Evolutionary conservation across 2,113 vertebrate genomes (phyloP).

Genomic region (Panthera uncia): DNA sequence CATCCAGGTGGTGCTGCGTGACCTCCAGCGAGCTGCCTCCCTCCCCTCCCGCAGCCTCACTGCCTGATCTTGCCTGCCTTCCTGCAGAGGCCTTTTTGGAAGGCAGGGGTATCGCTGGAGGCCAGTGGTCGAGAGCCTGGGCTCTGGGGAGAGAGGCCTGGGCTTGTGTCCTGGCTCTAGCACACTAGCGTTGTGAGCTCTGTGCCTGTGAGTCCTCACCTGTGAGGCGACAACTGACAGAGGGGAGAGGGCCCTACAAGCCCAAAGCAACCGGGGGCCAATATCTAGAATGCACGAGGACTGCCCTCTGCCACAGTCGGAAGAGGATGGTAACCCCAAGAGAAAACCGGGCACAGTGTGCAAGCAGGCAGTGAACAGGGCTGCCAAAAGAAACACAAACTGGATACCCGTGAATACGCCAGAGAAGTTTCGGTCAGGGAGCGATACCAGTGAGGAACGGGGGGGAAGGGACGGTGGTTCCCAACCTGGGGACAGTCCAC

Average conservation of each 20-base stretch:
- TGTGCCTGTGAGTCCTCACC: background rate
- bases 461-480: background rate
- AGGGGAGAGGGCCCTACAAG: background rate
- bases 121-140: background rate
- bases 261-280: fast-evolving
- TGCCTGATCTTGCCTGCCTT: background rate
- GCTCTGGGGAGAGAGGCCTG: background rate
- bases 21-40: background rate
- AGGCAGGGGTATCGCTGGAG: background rate
- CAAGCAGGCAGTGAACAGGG: background rate
- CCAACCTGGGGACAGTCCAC: background rate
- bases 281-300: background rate
- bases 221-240: background rate
- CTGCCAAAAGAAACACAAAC: background rate
- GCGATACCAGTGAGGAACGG: background rate
- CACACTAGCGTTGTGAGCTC: background rate
- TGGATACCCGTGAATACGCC: background rate
- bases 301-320: background rate
- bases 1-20: background rate
- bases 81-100: background rate
- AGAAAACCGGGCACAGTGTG: background rate
- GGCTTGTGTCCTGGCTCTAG: background rate
- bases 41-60: fast-evolving
- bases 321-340: background rate
- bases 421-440: background rate